Conservation (phyloP, 2,113 vertebrate genomes). For the Leptobrachium ailaonicum region DNA sequence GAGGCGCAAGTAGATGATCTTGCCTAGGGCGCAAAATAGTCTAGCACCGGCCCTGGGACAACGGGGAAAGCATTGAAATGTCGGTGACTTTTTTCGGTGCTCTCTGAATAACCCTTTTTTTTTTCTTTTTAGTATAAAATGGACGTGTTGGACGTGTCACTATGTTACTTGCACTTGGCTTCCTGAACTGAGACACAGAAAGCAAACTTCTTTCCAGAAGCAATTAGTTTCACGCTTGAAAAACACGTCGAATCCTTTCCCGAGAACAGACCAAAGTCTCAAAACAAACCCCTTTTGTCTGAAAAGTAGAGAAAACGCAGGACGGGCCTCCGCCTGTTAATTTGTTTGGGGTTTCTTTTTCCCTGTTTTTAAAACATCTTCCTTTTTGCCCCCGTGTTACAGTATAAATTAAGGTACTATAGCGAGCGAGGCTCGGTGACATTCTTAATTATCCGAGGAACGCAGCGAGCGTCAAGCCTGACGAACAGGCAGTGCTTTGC, state of each 20-base stretch:
- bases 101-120: too few relatives aligned
- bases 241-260: not conserved
- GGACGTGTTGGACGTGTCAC: too few relatives aligned
- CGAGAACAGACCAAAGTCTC: not conserved
- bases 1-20: too few relatives aligned
- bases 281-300: not conserved
- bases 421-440: not conserved
- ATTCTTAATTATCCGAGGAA: constrained; percentile 19
- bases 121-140: too few relatives aligned
- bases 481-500: constrained; percentile 23
- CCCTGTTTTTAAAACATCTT: too few relatives aligned
- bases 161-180: too few relatives aligned
- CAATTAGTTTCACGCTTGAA: not conserved
- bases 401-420: constrained; percentile 1
- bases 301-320: not conserved
- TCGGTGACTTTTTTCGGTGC: too few relatives aligned
- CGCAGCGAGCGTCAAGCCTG: not conserved
- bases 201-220: not conserved
- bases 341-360: not conserved
- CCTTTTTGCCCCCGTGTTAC: constrained; percentile 9
- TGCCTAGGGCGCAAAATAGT: too few relatives aligned
- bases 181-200: too few relatives aligned
- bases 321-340: not conserved
- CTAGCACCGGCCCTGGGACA: too few relatives aligned
- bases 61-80: too few relatives aligned